Percentiles rank a stretch among this genome's conserved stretches.
Conservation (phyloP, 2,113 vertebrate genomes). For the Platanista minor region DNA sequence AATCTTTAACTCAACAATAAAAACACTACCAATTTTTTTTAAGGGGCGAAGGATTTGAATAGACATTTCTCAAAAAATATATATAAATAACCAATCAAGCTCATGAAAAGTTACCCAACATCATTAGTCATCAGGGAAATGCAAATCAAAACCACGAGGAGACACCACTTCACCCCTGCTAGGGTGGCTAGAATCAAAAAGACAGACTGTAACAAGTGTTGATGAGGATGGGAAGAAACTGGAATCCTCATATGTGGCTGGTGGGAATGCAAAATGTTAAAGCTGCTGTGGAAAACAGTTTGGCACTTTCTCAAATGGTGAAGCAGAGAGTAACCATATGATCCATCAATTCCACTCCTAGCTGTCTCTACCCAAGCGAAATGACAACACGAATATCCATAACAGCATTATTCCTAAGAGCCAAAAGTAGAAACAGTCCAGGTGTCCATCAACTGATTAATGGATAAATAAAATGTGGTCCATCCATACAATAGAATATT, state of each 20-base stretch:
- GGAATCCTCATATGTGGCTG: not conserved
- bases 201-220: not conserved
- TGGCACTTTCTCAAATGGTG: not conserved
- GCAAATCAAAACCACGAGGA: constrained; percentile 17
- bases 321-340: not conserved
- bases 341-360: not conserved
- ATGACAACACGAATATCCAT: not conserved
- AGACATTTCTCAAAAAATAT: not conserved
- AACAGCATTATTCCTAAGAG: not conserved
- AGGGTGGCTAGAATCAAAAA: not conserved
- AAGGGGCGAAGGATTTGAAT: not conserved
- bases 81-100: not conserved
- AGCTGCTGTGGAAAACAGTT: not conserved
- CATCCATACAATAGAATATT: not conserved
- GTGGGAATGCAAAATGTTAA: too few species aligned
- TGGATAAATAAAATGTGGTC: not conserved
- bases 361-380: not conserved
- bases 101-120: not conserved
- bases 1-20: not conserved
- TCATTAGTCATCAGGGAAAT: constrained; percentile 34
- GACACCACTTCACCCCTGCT: not conserved
- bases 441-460: not conserved
- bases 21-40: not conserved
- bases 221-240: not conserved
- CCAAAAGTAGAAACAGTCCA: not conserved